A percentile compares a stretch with the other conserved stretches of the same genome.
These are phyloP conservation scores for Agrotis puta DNA, from an alignment of 2,888 invertebrate genomes.

Conservation along the genomic window DNA sequence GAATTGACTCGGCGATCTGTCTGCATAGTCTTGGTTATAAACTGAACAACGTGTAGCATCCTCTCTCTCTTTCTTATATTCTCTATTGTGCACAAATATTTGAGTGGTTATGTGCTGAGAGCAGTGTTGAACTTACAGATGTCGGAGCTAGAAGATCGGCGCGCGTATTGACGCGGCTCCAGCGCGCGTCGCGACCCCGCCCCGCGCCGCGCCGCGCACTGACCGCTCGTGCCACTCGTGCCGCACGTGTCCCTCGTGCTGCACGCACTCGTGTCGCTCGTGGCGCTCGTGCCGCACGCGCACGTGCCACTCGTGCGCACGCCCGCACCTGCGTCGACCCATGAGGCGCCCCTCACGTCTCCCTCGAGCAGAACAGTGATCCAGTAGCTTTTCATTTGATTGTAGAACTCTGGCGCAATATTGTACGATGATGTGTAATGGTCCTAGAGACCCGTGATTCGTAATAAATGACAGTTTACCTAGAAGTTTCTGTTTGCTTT, in stretches of 20 bases:
- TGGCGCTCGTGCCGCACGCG: not conserved
- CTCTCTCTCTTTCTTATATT: no score
- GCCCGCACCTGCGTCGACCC: slow-evolving; percentile 40
- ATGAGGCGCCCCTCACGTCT: slow-evolving; percentile 20
- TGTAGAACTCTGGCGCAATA: slow-evolving; percentile 52
- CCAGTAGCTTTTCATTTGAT: slow-evolving; percentile 52
- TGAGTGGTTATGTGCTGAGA: no score
- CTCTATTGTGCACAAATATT: no score
- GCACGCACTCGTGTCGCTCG: not conserved
- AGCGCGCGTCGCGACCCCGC: not conserved
- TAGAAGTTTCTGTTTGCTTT: slow-evolving; percentile 57
- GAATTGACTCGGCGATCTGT: not conserved
- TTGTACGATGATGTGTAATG: slow-evolving; percentile 48
- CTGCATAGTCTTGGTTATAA: no score
- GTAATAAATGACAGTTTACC: slow-evolving; percentile 59
- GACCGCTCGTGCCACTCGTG: not conserved
- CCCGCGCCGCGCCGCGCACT: slow-evolving; percentile 16
- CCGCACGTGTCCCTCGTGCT: not conserved
- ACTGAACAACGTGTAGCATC: no score
- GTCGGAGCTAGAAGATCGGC: slow-evolving; percentile 86
- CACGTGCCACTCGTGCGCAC: not conserved
- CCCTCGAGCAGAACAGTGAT: slow-evolving; percentile 29
- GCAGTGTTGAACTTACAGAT: slow-evolving; percentile 72
- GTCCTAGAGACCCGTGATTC: slow-evolving; percentile 46
- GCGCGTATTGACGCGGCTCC: slow-evolving; percentile 86